These are phyloP conservation scores for Tetragnatha montana DNA, from an alignment of 2,888 invertebrate genomes.

Conservation along the genomic window DNA sequence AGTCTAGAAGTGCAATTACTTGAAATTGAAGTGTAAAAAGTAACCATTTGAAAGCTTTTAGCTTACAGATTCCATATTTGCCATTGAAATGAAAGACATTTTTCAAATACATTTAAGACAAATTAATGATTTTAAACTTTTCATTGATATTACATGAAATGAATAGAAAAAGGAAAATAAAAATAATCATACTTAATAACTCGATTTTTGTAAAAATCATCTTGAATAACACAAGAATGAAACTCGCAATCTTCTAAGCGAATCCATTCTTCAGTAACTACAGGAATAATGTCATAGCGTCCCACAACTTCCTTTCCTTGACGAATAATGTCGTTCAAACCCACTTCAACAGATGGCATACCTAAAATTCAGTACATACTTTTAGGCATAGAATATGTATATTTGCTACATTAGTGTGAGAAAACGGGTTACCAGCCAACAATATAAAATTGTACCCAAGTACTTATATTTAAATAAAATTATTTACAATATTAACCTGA, in stretches of 20 bases:
- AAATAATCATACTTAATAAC: conserved; percentile 72
- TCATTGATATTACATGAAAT: not conserved
- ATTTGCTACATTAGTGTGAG: not conserved
- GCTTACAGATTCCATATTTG: not conserved
- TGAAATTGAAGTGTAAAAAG: not conserved
- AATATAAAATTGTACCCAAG: too few relatives aligned
- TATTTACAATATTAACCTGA: too few relatives aligned
- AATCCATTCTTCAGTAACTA: conserved; percentile 99
- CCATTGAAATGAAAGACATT: not conserved
- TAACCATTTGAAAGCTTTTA: not conserved
- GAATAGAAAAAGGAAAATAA: not conserved
- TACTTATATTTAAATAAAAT: too few relatives aligned
- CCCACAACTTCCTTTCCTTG: conserved; percentile 99
- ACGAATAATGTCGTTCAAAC: conserved; percentile 97
- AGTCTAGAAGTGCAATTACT: too few relatives aligned
- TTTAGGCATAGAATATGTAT: not conserved
- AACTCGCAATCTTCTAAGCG: conserved; percentile 95
- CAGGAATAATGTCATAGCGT: conserved; percentile 98
- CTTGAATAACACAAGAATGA: conserved; percentile 93
- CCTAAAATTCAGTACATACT: conserved; percentile 78
- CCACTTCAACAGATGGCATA: conserved; percentile 97
- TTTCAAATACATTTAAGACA: not conserved
- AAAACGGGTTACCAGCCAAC: not conserved
- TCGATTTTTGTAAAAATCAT: conserved; percentile 84
- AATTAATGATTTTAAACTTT: conserved; percentile 5